phyloP scores from a whole-genome alignment of 2,797 vertebrate genomes.

The Labeo calbasu region DNA sequence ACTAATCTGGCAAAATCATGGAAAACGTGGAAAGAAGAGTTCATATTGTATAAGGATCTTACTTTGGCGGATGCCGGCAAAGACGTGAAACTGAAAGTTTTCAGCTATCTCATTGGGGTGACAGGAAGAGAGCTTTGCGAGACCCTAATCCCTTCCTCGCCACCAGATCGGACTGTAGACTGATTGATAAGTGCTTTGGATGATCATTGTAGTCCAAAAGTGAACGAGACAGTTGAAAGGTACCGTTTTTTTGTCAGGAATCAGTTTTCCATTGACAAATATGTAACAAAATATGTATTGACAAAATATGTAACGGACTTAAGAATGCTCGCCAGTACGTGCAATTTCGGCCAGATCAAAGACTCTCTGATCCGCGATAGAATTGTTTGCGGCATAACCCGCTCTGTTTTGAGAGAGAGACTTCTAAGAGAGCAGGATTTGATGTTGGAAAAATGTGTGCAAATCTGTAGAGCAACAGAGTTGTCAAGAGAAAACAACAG shows the following conservation, averaged over 20 bases:
- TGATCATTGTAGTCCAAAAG: too few relatives aligned
- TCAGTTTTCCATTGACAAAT: too few relatives aligned
- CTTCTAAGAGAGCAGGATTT: constrained; percentile 43
- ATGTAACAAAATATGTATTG: too few relatives aligned
- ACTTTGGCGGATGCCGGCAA: neutral
- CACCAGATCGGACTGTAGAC: neutral
- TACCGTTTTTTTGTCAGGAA: neutral
- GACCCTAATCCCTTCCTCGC: neutral
- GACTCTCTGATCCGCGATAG: neutral
- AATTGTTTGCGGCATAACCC: constrained; percentile 44
- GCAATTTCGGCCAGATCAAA: constrained; percentile 46
- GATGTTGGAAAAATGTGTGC: constrained; percentile 41
- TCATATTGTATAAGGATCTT: constrained; percentile 6
- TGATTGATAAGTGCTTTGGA: too few relatives aligned
- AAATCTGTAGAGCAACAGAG: constrained; percentile 48
- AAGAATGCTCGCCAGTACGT: constrained; percentile 42
- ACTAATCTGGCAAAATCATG: neutral
- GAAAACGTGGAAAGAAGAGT: neutral
- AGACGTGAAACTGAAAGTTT: neutral
- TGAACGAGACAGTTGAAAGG: too few relatives aligned
- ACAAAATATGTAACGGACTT: too few relatives aligned
- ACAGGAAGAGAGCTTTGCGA: neutral
- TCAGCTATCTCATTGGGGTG: constrained; percentile 1
- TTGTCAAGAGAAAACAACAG: constrained; percentile 46
- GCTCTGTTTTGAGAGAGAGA: constrained; percentile 26